Evolutionary conservation across 2,888 invertebrate species (phyloP), one percentile per base, ranked within the genome.

Genomic region (Apamea epomidion): DNA sequence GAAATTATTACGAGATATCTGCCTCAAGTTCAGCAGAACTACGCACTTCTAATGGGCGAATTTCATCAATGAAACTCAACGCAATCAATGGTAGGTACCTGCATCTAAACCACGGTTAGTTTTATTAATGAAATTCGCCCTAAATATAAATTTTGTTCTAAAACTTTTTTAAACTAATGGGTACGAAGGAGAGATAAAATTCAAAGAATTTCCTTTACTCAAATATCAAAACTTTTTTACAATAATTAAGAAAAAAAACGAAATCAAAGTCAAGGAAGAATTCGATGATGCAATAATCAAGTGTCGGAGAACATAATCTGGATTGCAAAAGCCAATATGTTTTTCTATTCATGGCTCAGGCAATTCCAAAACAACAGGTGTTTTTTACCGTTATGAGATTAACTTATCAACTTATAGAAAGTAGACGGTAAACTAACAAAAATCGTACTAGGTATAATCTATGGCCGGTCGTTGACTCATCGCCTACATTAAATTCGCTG

Each of bases 331-430:
- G 14, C 37, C 37, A 54, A 62, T n/a, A 72, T 69, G 14, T 45
- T 45, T 29, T 74, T 69, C 37, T 68, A 70, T 73, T 72, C 58
- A 64, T 80, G 32, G 16, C 42, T 73, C 54, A 32, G 45, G 42
- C 18, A n/a, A 58, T 42, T 51, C 29, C 1, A 72, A 64, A 77
- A 81, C 62, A 68, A 62, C 37, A 60, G 25, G 14, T 8, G 7
- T 64, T 77, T 83, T 58, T 51, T 76, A 64, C 67, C 18, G 42
- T 14, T 70, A 62, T 7, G 18, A 74, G 70, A 84, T 84, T 32
- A 76, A 18, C 72, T 80, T 74, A 80, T 80, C 76, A 84, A 16
- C 2, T 10, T 54, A 29, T 37, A 29, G 80, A 83, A 80, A 80
- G 81, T 81, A 71, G 62, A 84, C 54, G 37, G 65, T 58, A 42